Evolutionary conservation across 2,888 invertebrate species (phyloP).

Genomic region (Mesorhabditis belari): DNA sequence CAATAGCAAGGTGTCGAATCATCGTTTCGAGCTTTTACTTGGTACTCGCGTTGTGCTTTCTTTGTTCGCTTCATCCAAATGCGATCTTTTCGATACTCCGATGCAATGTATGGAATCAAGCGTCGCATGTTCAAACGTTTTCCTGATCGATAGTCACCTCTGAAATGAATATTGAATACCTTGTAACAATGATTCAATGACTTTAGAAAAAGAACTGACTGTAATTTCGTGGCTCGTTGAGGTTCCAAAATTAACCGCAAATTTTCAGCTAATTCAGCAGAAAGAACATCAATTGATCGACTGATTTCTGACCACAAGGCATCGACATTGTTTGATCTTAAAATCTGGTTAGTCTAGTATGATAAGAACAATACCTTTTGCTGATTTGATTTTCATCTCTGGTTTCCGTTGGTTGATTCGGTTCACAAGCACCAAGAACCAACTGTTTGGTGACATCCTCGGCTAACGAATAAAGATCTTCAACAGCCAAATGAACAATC

Average conservation of each 20-base stretch:
- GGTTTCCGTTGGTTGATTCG: too few relatives aligned
- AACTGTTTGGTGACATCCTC: slow-evolving; percentile 20
- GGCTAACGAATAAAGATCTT: slow-evolving; percentile 4
- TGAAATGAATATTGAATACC: slow-evolving; percentile 22
- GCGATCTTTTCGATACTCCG: slow-evolving; percentile 95
- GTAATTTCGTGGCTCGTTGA: slow-evolving; percentile 79
- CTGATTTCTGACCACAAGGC: slow-evolving; percentile 37
- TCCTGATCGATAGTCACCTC: slow-evolving; percentile 91
- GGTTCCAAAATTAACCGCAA: slow-evolving; percentile 88
- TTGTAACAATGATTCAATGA: neutral
- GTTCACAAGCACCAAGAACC: slow-evolving; percentile 8
- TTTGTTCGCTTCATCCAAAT: slow-evolving; percentile 94
- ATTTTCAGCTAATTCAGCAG: slow-evolving; percentile 83
- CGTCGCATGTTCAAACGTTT: slow-evolving; percentile 95
- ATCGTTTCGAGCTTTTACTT: slow-evolving; percentile 54
- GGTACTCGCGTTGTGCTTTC: slow-evolving; percentile 89
- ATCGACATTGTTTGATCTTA: neutral
- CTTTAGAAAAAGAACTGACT: slow-evolving; percentile 51
- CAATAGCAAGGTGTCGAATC: neutral
- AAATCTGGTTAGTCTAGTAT: too few relatives aligned
- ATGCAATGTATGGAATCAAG: slow-evolving; percentile 96
- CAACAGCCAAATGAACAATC: neutral
- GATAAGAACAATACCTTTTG: too few relatives aligned
- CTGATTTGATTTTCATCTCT: too few relatives aligned
- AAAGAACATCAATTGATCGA: slow-evolving; percentile 57